Conservation (phyloP, 2,888 invertebrate species). For the Himalopsyche japonica region DNA sequence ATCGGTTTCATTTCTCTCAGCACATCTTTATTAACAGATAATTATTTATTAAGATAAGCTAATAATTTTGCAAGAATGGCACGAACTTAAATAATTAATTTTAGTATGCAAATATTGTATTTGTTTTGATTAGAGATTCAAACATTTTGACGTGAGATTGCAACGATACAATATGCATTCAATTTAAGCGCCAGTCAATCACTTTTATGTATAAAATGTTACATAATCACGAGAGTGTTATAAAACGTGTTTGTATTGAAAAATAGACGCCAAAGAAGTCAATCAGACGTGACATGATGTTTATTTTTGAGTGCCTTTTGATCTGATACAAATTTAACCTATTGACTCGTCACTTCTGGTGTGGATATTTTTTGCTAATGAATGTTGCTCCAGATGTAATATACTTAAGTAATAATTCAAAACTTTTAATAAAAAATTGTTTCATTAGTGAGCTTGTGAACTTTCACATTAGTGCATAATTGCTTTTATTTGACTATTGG, state of each 20-base stretch:
- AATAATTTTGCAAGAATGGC: too few species aligned
- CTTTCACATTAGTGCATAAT: too few species aligned
- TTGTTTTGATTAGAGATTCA: not conserved
- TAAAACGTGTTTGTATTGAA: not conserved
- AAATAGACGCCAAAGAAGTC: not conserved
- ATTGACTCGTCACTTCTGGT: too few species aligned
- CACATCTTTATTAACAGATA: too few species aligned
- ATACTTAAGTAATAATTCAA: too few species aligned
- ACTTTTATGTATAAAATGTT: not conserved
- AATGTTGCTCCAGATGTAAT: too few species aligned
- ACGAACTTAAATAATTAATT: not conserved
- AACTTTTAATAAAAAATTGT: too few species aligned
- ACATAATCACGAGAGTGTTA: not conserved
- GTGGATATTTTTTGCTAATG: too few species aligned
- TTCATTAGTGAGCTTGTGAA: too few species aligned
- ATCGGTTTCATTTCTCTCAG: too few species aligned
- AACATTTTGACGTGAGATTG: not conserved
- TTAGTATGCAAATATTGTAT: not conserved
- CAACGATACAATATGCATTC: not conserved
- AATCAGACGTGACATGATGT: not conserved
- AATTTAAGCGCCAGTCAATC: not conserved
- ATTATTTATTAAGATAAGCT: too few species aligned
- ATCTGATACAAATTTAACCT: not conserved
- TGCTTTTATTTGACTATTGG: too few species aligned
- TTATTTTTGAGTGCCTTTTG: not conserved